A percentile compares a stretch with the other conserved stretches of the same genome.
Evolutionary conservation across 92 coral and sea anemone genomes (phyloP).

Genomic region (Palythoa heliodiscus): DNA sequence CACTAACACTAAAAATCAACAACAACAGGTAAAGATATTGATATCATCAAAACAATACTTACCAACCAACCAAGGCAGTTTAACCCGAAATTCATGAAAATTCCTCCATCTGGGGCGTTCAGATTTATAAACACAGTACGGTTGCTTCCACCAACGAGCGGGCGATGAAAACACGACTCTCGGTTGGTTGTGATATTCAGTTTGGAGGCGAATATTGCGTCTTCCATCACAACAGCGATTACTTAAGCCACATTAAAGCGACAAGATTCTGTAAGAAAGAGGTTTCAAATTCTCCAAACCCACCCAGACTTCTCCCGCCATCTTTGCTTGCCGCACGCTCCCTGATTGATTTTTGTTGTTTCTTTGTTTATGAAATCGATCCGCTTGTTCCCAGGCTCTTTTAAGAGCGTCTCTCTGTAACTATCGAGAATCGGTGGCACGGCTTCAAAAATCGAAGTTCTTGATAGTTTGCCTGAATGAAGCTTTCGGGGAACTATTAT

Average conservation of each 20-base stretch:
- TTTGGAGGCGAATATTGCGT: constrained; percentile 15
- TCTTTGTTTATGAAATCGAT: no score
- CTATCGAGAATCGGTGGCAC: no score
- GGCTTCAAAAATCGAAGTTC: no score
- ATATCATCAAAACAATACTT: constrained; percentile 37
- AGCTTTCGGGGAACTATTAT: no score
- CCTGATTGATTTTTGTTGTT: neutral
- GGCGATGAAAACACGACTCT: constrained; percentile 35
- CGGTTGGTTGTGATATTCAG: constrained; percentile 19
- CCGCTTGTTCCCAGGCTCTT: no score
- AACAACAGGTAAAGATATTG: constrained; percentile 15
- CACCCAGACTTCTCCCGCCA: constrained; percentile 28
- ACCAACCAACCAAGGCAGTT: constrained; percentile 96
- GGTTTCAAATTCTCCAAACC: neutral
- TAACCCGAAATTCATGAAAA: constrained; percentile 85
- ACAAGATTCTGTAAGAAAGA: neutral
- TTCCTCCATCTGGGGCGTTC: constrained; percentile 89
- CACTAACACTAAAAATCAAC: neutral
- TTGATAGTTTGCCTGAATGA: no score
- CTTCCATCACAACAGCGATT: neutral
- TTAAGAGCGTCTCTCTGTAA: no score
- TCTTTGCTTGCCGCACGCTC: constrained; percentile 19
- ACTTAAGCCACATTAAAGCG: constrained; percentile 1
- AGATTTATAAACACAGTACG: constrained; percentile 40
- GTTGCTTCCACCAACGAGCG: constrained; percentile 26